These are phyloP conservation scores for Polyodon spathula DNA, from an alignment of 2,113 vertebrate genomes.

Conservation along the genomic window DNA sequence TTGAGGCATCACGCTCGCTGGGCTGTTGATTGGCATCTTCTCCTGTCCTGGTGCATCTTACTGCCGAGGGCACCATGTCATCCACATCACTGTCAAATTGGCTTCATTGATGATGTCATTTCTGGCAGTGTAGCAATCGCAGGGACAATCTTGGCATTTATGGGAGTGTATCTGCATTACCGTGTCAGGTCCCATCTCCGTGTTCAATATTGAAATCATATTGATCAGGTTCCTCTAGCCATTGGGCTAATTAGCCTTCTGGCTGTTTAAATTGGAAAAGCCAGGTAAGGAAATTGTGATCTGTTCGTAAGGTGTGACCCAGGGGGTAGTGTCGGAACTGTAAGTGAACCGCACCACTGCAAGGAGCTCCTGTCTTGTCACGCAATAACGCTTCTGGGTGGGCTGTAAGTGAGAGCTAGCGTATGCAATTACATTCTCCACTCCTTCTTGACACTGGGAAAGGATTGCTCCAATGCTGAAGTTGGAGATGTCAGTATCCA, in stretches of 20 bases:
- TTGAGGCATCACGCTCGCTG: no score
- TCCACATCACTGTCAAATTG: no score
- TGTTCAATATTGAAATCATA: conserved; percentile 15
- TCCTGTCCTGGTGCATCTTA: no score
- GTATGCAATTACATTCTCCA: conserved; percentile 13
- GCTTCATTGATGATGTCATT: conserved; percentile 12
- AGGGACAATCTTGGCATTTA: background rate
- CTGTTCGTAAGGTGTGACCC: no score
- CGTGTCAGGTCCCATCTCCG: background rate
- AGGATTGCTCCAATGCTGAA: conserved; percentile 17
- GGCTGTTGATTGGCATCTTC: no score
- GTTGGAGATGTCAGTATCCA: conserved; percentile 17
- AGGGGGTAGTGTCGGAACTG: no score
- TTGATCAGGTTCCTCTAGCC: conserved; percentile 11
- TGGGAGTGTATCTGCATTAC: conserved; percentile 11
- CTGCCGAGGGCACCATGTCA: no score
- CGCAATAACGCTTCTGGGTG: conserved; percentile 9
- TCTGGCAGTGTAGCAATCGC: conserved; percentile 15
- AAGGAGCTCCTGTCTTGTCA: conserved; percentile 12
- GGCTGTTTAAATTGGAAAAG: conserved; percentile 14
- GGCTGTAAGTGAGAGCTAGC: conserved; percentile 10
- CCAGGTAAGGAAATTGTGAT: no score
- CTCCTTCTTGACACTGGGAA: conserved; percentile 10
- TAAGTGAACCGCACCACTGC: background rate
- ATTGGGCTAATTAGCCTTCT: conserved; percentile 10